Evolutionary conservation across 2,113 vertebrate species (phyloP), one percentile per base, ranked within the genome.

Genomic region (Plecturocebus donacophilus): DNA sequence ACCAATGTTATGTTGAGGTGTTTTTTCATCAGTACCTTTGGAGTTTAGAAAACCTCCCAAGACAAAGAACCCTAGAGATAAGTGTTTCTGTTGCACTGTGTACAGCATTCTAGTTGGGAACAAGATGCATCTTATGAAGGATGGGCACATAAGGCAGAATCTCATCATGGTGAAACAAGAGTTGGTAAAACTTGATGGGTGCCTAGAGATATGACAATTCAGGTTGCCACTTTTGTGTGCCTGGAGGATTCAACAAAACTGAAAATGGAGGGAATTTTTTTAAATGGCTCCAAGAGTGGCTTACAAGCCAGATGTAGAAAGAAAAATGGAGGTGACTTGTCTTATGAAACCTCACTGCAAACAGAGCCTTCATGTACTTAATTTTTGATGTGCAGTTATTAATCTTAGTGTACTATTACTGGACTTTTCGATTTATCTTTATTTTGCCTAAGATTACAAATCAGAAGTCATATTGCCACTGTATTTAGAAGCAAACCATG

Each of bases 221-320:
- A 97, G 97, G 98, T 98, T 11, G 94, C 96, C 90, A 98, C 97
- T 96, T 98, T 98, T 66, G 97, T 97, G 61, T 98, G 96, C 49
- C 98, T 98, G 98, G 96, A 98, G 75, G 98, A 97, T 96, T 98
- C 97, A 83, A 98, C 98, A 98, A 99, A 98, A 98, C 96, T 92
- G 98, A 99, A 98, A 97, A 98, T 70, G 97, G 98, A 98, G 98
- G 95, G 97, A 98, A 98, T 98, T 98, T 97, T 99, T 98, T 97
- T 95, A 99, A 98, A 98, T 99, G 97, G 97, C 96, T 94, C 98
- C 96, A 96, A 97, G 97, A 98, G 97, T 98, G 94, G 97, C 98
- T 98, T 98, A 96, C 97, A 98, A 98, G 97, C 97, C 96, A 98
- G 98, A 90, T 98, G 97, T 97, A 97, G 98, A 97, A 98, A 98